Base-by-base conservation (phyloP, 2,888 invertebrate species). In the Stenodema calcarata region DNA sequence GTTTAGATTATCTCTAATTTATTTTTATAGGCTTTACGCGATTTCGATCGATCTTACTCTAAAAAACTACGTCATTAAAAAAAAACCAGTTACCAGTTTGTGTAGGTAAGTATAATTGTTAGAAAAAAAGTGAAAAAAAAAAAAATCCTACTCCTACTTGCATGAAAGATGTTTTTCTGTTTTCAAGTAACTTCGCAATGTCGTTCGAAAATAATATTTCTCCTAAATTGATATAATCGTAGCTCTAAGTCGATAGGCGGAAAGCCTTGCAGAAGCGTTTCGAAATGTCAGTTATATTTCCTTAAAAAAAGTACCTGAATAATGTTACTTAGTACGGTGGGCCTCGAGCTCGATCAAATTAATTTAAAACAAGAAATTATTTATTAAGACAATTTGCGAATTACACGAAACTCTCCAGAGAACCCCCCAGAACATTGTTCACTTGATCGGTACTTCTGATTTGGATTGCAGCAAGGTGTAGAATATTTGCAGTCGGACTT, bases 11-110 rank as follows among this genome's bases (percentile, higher is more conserved):
- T 35, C 30, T 73, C 42, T 78, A 78, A 78, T 78, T 78, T 78
- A 78, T 78, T 78, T 78, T 78, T 78, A 44, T 78, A 78, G 78
- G 78, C 78, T 41, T 27, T 44, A 44, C 44, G 35, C 30, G 73
- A 73, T 62, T 62, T 7, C 62, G 62, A 62, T 62, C 62, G 62
- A 62, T 62, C 7, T 18, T 62, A 62, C 27, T 23, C 9, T 62
- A 62, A 23, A 18, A 62, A 27, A 62, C 23, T 62, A 23, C 23
- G 62, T 62, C 62, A 62, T 62, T 35, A 7, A 35, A 35, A 35
- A 35, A 18, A 62, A 62, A 11, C 62, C 62, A 62, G 62, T 62
- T 62, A 62, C 62, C 62, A 62, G 62, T 23, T 62, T 62, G 11
- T 23, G 11, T 62, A 14, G 16, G 47, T 47, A 27, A 62, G 23